phyloP scores from a whole-genome alignment of 2,113 vertebrate species.

The Rhinopithecus roxellana region DNA sequence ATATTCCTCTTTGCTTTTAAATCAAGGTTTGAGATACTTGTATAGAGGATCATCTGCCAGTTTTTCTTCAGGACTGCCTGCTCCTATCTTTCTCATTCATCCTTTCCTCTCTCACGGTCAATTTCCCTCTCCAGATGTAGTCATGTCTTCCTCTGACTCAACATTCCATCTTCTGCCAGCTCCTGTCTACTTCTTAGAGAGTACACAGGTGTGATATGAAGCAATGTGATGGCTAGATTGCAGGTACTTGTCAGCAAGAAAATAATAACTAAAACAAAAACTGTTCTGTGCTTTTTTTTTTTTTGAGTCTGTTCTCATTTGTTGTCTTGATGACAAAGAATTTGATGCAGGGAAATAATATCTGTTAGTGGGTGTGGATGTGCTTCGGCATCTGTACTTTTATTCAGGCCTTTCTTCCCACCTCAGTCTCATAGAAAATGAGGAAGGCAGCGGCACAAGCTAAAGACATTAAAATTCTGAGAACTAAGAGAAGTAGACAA shows the following conservation, averaged over 20 bases:
- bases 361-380: neutral
- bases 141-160: neutral
- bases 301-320: neutral
- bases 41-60: neutral
- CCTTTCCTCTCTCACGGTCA: neutral
- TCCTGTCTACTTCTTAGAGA: neutral
- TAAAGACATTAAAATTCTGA: neutral
- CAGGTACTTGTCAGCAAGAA: neutral
- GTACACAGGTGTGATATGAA: neutral
- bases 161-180: neutral
- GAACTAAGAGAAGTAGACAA: neutral
- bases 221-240: neutral
- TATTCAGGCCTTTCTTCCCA: neutral
- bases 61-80: neutral
- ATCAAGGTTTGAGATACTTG: neutral
- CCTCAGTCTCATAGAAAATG: neutral
- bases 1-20: slow-evolving; percentile 32
- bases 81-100: neutral
- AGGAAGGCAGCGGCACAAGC: no score
- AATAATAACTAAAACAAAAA: neutral
- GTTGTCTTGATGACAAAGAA: neutral
- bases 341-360: neutral
- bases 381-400: neutral
- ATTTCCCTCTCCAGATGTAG: neutral
- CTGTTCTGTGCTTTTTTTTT: neutral